Evolutionary conservation across 2,888 invertebrate species (phyloP).

Genomic region (Netelia virgata): DNA sequence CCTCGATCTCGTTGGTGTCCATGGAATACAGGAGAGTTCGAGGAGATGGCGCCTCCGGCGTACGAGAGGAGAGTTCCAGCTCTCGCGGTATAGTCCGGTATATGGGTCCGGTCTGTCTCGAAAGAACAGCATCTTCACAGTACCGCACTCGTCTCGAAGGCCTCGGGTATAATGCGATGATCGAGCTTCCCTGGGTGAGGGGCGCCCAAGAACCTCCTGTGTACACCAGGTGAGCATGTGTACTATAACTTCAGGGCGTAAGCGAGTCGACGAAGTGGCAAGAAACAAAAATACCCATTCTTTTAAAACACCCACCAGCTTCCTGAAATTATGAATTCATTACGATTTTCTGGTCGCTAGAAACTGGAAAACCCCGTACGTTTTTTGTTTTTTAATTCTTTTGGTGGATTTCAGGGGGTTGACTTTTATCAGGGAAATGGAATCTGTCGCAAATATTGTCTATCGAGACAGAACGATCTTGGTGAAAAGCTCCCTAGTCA

Average conservation of each 20-base stretch:
- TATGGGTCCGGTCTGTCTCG: conserved; percentile 62
- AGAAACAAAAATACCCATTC: conserved; percentile 23
- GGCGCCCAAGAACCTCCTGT: not conserved
- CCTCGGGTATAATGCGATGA: conserved; percentile 48
- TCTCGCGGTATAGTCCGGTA: conserved; percentile 28
- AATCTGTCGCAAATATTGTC: conserved; percentile 25
- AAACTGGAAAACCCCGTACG: too few relatives aligned
- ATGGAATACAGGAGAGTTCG: conserved; percentile 78
- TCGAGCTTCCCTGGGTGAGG: conserved; percentile 35
- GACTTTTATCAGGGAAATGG: too few relatives aligned
- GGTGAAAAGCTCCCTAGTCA: conserved; percentile 62
- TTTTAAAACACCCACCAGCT: conserved; percentile 42
- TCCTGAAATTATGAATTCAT: conserved; percentile 4
- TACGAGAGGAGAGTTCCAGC: conserved; percentile 68
- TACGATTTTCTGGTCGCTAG: too few relatives aligned
- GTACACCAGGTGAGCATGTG: not conserved
- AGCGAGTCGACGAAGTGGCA: conserved; percentile 9
- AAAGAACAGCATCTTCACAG: conserved; percentile 63
- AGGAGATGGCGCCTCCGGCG: conserved; percentile 83
- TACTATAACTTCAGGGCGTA: conserved; percentile 15
- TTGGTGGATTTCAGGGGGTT: too few relatives aligned
- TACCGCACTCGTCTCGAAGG: conserved; percentile 33
- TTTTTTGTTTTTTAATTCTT: too few relatives aligned
- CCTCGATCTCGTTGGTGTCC: conserved; percentile 58
- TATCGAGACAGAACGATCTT: conserved; percentile 44